Conservation (phyloP, 2,797 vertebrate genomes). For the Todus mexicanus region DNA sequence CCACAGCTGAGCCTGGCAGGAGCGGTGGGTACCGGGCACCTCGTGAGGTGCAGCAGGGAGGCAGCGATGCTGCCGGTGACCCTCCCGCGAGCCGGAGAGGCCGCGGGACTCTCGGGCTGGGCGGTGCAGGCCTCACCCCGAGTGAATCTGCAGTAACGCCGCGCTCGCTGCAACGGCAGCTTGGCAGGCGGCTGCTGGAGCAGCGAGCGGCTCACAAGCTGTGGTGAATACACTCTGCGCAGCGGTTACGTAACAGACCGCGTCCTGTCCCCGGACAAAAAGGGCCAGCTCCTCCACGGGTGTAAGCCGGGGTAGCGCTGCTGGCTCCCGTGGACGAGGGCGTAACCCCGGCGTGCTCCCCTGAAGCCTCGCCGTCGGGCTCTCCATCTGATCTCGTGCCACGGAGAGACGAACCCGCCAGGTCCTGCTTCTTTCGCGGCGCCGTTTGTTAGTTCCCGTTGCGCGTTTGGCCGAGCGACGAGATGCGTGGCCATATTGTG, state of each 20-base stretch:
- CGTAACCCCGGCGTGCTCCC: neutral
- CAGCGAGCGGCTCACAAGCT: neutral
- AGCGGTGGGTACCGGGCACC: rapidly evolving
- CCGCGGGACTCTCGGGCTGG: neutral
- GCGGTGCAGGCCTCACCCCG: neutral
- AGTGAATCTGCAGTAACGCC: neutral
- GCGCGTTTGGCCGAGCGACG: slow-evolving; percentile 12
- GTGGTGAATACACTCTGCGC: neutral
- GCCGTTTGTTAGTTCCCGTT: slow-evolving; percentile 59
- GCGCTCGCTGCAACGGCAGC: neutral
- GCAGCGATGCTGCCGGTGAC: neutral
- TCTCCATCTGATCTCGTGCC: neutral
- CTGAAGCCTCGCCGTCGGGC: neutral
- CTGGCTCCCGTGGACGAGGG: rapidly evolving
- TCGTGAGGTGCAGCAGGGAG: neutral
- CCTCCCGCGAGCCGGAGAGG: neutral
- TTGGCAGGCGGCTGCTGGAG: neutral
- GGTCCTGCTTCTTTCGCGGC: too few relatives aligned
- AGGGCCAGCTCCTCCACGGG: neutral
- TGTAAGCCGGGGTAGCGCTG: neutral
- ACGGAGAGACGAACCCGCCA: too few relatives aligned
- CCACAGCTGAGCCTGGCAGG: neutral
- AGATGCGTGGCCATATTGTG: slow-evolving; percentile 57
- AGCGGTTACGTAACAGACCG: neutral
- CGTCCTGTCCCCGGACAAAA: slow-evolving; percentile 37